Conservation (phyloP, 2,113 vertebrate genomes). For the Rhinopomastus cyanomelas region DNA sequence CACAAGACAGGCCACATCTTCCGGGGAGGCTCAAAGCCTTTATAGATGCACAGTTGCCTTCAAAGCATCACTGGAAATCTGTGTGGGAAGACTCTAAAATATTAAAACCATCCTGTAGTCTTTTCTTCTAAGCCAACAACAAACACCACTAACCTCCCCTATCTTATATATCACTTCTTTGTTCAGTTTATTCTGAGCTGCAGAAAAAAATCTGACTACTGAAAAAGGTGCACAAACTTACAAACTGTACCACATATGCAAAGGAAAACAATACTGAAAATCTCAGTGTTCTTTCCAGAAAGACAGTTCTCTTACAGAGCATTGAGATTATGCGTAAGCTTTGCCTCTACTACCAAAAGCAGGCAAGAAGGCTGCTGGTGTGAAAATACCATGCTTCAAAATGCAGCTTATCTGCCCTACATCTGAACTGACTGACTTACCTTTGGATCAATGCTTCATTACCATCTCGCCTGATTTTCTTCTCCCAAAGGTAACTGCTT, state of each 20-base stretch:
- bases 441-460: not conserved
- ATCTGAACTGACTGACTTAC: not conserved
- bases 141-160: not conserved
- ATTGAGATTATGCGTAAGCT: not conserved
- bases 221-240: not conserved
- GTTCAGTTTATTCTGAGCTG: constrained; percentile 38
- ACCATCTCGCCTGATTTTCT: not conserved
- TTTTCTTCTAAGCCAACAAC: constrained; percentile 31
- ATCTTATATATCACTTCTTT: constrained; percentile 48
- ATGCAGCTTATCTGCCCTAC: not conserved
- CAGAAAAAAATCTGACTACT: constrained; percentile 31
- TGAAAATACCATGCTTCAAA: not conserved
- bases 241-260: not conserved
- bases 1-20: constrained; percentile 78
- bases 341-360: not conserved
- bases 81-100: constrained; percentile 82
- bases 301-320: not conserved
- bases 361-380: not conserved
- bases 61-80: constrained; percentile 87
- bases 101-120: constrained; percentile 74
- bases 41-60: constrained; percentile 74
- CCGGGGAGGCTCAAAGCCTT: constrained; percentile 73
- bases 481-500: not conserved
- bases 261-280: not conserved
- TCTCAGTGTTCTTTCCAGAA: not conserved